Conservation (phyloP, 2,113 vertebrate species). For the Apistogramma diplotaenia region DNA sequence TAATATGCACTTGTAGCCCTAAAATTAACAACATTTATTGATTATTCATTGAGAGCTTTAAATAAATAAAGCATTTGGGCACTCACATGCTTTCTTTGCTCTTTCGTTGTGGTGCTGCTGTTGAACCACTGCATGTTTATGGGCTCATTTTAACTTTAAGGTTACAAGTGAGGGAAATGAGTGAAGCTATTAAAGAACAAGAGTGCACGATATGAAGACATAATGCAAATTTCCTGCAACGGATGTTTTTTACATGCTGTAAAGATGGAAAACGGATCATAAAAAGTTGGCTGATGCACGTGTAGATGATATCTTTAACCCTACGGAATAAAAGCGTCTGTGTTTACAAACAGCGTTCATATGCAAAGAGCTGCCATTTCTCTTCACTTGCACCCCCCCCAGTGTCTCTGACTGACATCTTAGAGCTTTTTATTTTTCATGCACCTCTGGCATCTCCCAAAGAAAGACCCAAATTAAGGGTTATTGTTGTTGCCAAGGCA, state of each 20-base stretch:
- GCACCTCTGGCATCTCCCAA: slow-evolving; percentile 57
- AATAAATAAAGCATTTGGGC: background rate
- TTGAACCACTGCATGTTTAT: background rate
- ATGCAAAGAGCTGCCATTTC: slow-evolving; percentile 4
- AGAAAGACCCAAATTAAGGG: slow-evolving; percentile 74
- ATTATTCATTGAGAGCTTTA: background rate
- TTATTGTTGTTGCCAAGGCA: slow-evolving; percentile 79
- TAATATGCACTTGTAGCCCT: background rate
- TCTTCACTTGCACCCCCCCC: background rate
- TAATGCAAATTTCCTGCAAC: slow-evolving; percentile 4
- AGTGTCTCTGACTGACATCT: background rate
- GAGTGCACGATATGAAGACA: slow-evolving; percentile 5
- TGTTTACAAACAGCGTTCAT: slow-evolving; percentile 37
- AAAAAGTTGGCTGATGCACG: background rate
- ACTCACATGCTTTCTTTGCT: background rate
- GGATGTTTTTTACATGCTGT: background rate
- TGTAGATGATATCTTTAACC: background rate
- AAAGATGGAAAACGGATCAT: background rate
- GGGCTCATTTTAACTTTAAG: slow-evolving; percentile 39
- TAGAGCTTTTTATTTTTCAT: slow-evolving; percentile 23
- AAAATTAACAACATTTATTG: background rate
- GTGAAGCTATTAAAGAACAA: slow-evolving; percentile 34
- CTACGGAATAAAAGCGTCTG: background rate
- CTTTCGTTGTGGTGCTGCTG: background rate
- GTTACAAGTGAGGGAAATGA: slow-evolving; percentile 37